Evolutionary conservation across 2,888 invertebrate genomes (phyloP).

Genomic region (Polydrusus tereticollis): DNA sequence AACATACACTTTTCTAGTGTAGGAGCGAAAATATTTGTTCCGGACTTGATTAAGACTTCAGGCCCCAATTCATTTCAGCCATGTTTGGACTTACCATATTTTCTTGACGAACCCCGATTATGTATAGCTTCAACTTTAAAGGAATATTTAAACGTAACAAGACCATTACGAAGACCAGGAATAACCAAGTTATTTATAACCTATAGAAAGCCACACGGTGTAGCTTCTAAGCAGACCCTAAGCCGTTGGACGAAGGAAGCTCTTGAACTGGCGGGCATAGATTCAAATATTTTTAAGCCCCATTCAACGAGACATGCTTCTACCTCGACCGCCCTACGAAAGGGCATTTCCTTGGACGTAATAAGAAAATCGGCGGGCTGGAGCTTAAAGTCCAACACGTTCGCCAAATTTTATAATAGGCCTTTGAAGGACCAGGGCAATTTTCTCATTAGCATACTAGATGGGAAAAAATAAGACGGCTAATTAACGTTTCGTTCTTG

Average conservation of each 20-base stretch:
- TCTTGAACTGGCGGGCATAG: not conserved
- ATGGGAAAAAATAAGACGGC: no score
- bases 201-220: not conserved
- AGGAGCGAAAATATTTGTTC: not conserved
- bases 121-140: not conserved
- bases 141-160: not conserved
- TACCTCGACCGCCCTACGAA: conserved; percentile 51
- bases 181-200: not conserved
- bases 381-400: conserved; percentile 45
- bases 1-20: conserved; percentile 4
- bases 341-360: conserved; percentile 49
- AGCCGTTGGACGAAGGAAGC: conserved; percentile 2
- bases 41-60: conserved; percentile 12
- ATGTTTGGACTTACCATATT: not conserved
- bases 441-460: no score
- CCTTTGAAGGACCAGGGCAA: not conserved
- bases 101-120: not conserved
- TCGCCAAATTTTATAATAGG: conserved; percentile 53
- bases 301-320: conserved; percentile 54
- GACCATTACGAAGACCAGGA: not conserved
- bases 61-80: not conserved
- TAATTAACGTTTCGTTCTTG: no score
- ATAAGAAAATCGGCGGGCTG: conserved; percentile 52
- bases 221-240: conserved; percentile 3
- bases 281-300: conserved; percentile 43